Percentiles rank a stretch among this genome's conserved stretches.
Evolutionary conservation across 2,113 vertebrate species (phyloP).

Genomic region (Cottus gobio): DNA sequence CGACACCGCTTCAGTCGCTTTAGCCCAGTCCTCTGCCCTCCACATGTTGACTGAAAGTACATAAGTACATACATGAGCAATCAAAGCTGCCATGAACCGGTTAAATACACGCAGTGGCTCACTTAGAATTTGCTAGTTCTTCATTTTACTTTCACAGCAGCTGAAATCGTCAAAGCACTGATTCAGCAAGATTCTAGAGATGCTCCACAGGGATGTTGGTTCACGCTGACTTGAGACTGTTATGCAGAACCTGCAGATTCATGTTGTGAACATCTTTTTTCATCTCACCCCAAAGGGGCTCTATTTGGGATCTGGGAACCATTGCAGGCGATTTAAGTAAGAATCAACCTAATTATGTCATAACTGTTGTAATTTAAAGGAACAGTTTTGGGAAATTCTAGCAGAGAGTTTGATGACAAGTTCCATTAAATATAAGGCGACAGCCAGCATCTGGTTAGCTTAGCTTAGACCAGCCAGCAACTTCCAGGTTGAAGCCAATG

Average conservation of each 20-base stretch:
- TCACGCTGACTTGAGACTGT: constrained; percentile 27
- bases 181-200: constrained; percentile 28
- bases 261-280: constrained; percentile 14
- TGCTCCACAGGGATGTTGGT: constrained; percentile 22
- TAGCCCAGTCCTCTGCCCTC: constrained; percentile 15
- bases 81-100: constrained; percentile 45
- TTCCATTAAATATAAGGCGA: background rate
- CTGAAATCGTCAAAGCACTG: constrained; percentile 35
- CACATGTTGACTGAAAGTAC: constrained; percentile 44
- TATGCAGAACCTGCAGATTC: constrained; percentile 30
- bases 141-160: constrained; percentile 1
- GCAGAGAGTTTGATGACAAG: background rate
- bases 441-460: background rate
- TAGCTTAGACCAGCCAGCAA: background rate
- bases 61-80: constrained; percentile 45
- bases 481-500: background rate
- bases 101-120: background rate
- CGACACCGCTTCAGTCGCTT: constrained; percentile 4
- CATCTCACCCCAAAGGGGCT: constrained; percentile 1
- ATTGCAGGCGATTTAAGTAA: background rate
- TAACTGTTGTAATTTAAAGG: background rate
- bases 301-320: background rate
- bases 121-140: constrained; percentile 1
- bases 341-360: background rate
- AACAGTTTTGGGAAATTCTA: background rate